Evolutionary conservation across 2,888 invertebrate species (phyloP), one percentile per base, ranked within the genome.

Genomic region (Listrodromus nycthemerus): DNA sequence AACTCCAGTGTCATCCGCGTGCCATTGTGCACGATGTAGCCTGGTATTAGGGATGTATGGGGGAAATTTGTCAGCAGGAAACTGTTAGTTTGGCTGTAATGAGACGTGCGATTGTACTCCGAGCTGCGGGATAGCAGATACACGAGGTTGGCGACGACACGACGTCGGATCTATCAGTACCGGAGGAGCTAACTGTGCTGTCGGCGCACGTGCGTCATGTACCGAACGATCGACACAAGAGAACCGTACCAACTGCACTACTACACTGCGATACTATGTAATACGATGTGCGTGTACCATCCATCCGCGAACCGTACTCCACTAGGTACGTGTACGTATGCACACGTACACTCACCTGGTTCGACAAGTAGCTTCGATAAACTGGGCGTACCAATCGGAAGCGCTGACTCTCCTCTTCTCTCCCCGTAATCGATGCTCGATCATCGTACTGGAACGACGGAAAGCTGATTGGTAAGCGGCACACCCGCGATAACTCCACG

Each of bases 51-150:
- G 16, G 58, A 65, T 71, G 66, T 45, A 84, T 82, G 67, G 85
- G 70, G 84, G 73, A 86, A 89, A 91, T 90, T 90, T 89, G 90
- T 90, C 88, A 89, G 88, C 85, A 83, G 86, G 87, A 85, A 87
- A 87, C 88, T 90, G 91, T 91, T 88, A 90, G 90, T 90, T 90
- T 85, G 80, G 63, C 83, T 85, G 87, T 90, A 91, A 91, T 90
- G 91, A 91, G 91, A 88, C 89, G 87, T 86, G 86, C 87, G 65
- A 76, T 75, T 77, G 74, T 80, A 67, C 41, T 21, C 27, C 65
- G 41, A 61, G 67, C 37, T 67, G 45, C 67, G 45, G 65, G 50
- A 80, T 74, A 70, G 78, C 45, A 69, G 80, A 74, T 66, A 66
- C 73, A 73, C 50, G 61, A 24, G 16, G 37, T 45, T 27, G 21